These are phyloP conservation scores for Noctua comes DNA, from an alignment of 2,888 invertebrate species.

Conservation along the genomic window DNA sequence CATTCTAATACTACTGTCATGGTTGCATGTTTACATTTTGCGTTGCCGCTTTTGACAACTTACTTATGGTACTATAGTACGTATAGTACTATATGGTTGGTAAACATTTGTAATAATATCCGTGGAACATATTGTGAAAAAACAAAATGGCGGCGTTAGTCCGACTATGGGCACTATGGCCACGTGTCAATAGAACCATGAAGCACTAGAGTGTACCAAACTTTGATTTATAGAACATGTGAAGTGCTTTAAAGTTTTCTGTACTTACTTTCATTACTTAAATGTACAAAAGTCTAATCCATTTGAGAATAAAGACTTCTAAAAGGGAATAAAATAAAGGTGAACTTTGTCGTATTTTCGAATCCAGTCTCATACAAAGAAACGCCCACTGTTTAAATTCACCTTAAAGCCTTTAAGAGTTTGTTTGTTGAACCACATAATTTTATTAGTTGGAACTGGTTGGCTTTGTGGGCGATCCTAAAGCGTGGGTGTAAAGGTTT, in stretches of 20 bases:
- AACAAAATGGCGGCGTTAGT: background rate
- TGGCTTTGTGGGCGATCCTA: slow-evolving; percentile 20
- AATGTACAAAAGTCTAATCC: background rate
- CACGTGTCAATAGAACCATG: background rate
- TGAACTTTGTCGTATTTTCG: slow-evolving; percentile 11
- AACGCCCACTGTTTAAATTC: slow-evolving; percentile 38
- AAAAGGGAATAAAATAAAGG: background rate
- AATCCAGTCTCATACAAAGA: slow-evolving; percentile 24
- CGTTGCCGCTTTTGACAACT: background rate
- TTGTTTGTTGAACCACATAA: slow-evolving; percentile 43
- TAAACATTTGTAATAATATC: background rate
- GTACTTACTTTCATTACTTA: background rate
- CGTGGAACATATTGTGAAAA: background rate
- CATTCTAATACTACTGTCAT: no score
- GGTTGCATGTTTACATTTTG: background rate
- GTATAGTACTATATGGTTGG: no score
- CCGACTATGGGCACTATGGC: background rate
- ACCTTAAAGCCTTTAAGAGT: slow-evolving; percentile 22
- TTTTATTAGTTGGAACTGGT: slow-evolving; percentile 38
- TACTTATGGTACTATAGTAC: no score
- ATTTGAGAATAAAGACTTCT: background rate
- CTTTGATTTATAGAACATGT: background rate
- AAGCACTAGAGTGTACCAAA: no score
- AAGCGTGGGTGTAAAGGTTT: slow-evolving; percentile 31
- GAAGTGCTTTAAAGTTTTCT: background rate